phyloP scores from a whole-genome alignment of 1,140 invertebrate genomes.

The Tetraneura akinire region DNA sequence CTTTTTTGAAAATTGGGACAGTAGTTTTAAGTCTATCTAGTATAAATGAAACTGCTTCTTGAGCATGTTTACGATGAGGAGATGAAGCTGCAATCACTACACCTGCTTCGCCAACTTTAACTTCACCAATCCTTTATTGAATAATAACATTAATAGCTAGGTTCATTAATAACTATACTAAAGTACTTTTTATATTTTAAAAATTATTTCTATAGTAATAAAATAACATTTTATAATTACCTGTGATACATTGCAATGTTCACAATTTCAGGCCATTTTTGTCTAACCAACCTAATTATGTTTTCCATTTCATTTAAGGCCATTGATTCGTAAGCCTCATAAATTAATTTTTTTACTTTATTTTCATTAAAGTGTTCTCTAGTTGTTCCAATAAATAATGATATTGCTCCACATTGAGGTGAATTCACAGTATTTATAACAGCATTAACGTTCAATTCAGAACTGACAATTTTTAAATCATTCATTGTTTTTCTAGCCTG shows the following conservation, averaged over 20 bases:
- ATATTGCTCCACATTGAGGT: constrained; percentile 81
- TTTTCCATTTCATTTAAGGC: constrained; percentile 79
- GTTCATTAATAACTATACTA: no score
- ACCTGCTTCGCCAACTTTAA: constrained; percentile 86
- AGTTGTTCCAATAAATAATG: constrained; percentile 89
- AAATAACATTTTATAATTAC: constrained; percentile 56
- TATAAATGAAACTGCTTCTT: constrained; percentile 79
- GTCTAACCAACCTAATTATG: constrained; percentile 73
- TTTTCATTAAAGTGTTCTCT: constrained; percentile 86
- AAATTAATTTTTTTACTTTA: constrained; percentile 79
- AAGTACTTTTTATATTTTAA: constrained; percentile 4
- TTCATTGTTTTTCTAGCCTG: constrained; percentile 68
- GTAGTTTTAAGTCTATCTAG: constrained; percentile 83
- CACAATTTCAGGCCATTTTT: constrained; percentile 71
- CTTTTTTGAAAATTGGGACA: constrained; percentile 97
- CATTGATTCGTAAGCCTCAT: constrained; percentile 94
- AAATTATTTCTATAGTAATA: constrained; percentile 23
- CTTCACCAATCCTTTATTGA: constrained; percentile 70
- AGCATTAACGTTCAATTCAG: constrained; percentile 70
- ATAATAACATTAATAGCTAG: not conserved
- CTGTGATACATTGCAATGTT: constrained; percentile 82
- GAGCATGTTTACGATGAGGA: constrained; percentile 78
- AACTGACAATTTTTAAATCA: constrained; percentile 69
- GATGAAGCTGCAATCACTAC: constrained; percentile 89
- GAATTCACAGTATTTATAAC: constrained; percentile 70